phyloP scores from a whole-genome alignment of 2,888 invertebrate species.

The Scaeva pyrastri region DNA sequence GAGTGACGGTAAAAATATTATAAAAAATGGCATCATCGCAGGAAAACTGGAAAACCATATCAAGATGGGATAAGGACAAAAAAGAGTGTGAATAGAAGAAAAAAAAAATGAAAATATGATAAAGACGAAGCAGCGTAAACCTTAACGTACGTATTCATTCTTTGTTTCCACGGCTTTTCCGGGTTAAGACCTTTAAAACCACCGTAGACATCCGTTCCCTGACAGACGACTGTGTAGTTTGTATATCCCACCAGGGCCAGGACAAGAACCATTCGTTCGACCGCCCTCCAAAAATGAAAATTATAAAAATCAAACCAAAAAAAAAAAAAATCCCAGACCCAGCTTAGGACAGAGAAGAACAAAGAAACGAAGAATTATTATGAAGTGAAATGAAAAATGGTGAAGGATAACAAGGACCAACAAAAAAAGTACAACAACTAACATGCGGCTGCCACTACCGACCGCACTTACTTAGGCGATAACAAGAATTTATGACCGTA shows the following conservation, averaged over 20 bases:
- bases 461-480: conserved; percentile 71
- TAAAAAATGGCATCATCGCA: conserved; percentile 32
- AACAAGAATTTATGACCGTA: conserved; percentile 73
- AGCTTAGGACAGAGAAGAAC: conserved; percentile 3
- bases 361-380: conserved; percentile 43
- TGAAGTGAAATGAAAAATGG: conserved; percentile 72
- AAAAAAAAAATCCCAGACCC: neutral
- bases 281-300: neutral
- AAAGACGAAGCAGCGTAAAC: conserved; percentile 44
- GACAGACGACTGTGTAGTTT: neutral
- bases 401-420: conserved; percentile 65
- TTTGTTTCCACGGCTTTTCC: conserved; percentile 65
- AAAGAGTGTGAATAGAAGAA: neutral
- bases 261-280: conserved; percentile 4
- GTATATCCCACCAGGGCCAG: neutral
- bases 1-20: conserved; percentile 46
- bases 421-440: conserved; percentile 67
- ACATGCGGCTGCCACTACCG: conserved; percentile 71
- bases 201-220: conserved; percentile 63
- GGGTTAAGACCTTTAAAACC: conserved; percentile 68
- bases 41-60: too few relatives aligned
- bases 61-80: neutral
- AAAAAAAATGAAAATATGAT: conserved; percentile 21
- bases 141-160: conserved; percentile 71
- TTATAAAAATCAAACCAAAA: neutral